Percentiles rank a stretch among this genome's conserved stretches.
Evolutionary conservation across 2,888 invertebrate genomes (phyloP).

Genomic region (Elgonia sp.): DNA sequence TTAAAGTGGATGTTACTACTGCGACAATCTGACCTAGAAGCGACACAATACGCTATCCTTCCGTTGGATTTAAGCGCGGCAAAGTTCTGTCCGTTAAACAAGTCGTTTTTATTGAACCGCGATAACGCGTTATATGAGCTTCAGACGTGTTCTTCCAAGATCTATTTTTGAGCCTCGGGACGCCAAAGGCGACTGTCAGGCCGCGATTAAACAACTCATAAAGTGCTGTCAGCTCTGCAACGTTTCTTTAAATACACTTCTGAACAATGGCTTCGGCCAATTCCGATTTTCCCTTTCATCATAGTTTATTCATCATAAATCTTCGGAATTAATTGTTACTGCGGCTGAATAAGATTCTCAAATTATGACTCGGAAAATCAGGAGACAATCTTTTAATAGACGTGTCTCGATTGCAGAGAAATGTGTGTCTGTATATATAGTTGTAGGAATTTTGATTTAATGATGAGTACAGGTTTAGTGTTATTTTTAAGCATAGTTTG

Average conservation of each 20-base stretch:
- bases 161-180: conserved; percentile 13
- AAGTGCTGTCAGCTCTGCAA: background rate
- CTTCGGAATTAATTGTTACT: too few relatives aligned
- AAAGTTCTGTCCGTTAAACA: conserved; percentile 28
- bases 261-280: background rate
- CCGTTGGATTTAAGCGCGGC: conserved; percentile 31
- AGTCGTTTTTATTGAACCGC: conserved; percentile 35
- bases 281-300: too few relatives aligned
- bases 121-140: conserved; percentile 26
- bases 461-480: too few relatives aligned
- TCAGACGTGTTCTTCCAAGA: background rate
- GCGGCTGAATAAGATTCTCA: too few relatives aligned
- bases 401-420: too few relatives aligned
- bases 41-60: conserved; percentile 8
- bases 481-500: too few relatives aligned
- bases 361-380: too few relatives aligned
- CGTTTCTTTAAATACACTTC: conserved; percentile 32
- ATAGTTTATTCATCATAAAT: too few relatives aligned
- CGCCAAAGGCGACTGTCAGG: background rate
- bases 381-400: too few relatives aligned
- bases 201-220: conserved; percentile 33
- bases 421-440: too few relatives aligned
- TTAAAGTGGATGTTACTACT: conserved; percentile 55
- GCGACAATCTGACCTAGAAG: conserved; percentile 50
- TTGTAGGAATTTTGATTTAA: too few relatives aligned